Percentiles rank a stretch among this genome's conserved stretches.
Conservation (phyloP, 2,113 vertebrate species). For the Seriola quinqueradiata region DNA sequence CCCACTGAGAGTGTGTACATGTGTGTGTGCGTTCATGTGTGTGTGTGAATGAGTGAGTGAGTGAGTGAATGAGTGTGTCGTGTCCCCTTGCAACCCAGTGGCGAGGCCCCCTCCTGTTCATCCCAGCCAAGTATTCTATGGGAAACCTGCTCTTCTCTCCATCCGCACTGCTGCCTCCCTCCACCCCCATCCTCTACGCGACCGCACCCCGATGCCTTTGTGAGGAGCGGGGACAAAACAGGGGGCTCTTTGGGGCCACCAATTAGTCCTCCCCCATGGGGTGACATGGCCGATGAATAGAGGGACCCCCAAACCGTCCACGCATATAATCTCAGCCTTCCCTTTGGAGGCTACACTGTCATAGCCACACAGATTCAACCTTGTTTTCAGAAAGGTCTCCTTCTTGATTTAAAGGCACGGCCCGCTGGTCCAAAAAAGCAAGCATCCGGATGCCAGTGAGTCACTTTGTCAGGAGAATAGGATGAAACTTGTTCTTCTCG, state of each 20-base stretch:
- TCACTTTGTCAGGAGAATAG: conserved; percentile 70
- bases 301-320: conserved; percentile 79
- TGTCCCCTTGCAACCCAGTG: conserved; percentile 66
- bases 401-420: conserved; percentile 73
- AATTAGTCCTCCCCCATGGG: conserved; percentile 88
- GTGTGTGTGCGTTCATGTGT: conserved; percentile 38
- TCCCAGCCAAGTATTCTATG: conserved; percentile 80
- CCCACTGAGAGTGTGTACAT: conserved; percentile 64
- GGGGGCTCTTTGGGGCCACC: conserved; percentile 81
- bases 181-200: conserved; percentile 55
- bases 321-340: conserved; percentile 78
- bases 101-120: conserved; percentile 64
- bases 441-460: conserved; percentile 75
- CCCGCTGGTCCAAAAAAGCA: conserved; percentile 60
- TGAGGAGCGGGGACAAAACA: conserved; percentile 80
- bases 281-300: conserved; percentile 83
- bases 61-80: conserved; percentile 64
- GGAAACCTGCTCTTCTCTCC: conserved; percentile 76
- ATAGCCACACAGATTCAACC: conserved; percentile 73
- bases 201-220: conserved; percentile 80
- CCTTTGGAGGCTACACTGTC: conserved; percentile 67
- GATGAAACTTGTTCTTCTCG: conserved; percentile 65
- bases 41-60: conserved; percentile 47
- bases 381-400: conserved; percentile 68
- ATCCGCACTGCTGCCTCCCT: conserved; percentile 34